Conservation (phyloP, 2,888 invertebrate species). For the Dasysyrphus tricinctus region DNA sequence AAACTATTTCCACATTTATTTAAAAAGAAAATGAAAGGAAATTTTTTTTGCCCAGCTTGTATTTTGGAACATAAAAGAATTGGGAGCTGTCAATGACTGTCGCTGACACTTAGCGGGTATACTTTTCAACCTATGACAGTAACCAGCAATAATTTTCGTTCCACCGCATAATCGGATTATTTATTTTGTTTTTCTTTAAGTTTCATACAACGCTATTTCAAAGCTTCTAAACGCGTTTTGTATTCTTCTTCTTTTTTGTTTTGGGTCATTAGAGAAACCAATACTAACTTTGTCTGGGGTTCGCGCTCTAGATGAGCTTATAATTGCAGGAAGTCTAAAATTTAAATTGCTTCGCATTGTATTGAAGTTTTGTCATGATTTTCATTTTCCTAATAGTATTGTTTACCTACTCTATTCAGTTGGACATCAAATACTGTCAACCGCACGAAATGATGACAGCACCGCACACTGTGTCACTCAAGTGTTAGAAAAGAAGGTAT, state of each 20-base stretch:
- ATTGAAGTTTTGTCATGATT: constrained; percentile 12
- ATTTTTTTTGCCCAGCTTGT: constrained; percentile 32
- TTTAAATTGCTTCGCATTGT: constrained; percentile 32
- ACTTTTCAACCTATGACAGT: constrained; percentile 38
- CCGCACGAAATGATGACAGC: constrained; percentile 39
- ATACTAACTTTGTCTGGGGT: not conserved
- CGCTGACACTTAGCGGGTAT: not conserved
- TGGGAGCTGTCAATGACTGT: constrained; percentile 20
- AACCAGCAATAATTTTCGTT: not conserved
- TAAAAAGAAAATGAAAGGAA: constrained; percentile 47
- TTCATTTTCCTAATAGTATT: not conserved
- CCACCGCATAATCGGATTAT: constrained; percentile 51
- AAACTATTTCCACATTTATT: constrained; percentile 2
- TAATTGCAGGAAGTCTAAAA: constrained; percentile 59
- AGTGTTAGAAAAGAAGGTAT: constrained; percentile 45
- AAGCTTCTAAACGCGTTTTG: constrained; percentile 3
- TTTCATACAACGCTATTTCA: not conserved
- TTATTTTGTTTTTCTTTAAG: constrained; percentile 14
- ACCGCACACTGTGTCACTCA: constrained; percentile 43
- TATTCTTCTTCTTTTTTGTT: constrained; percentile 2
- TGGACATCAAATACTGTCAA: constrained; percentile 50
- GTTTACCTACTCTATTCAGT: not conserved
- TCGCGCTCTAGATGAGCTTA: constrained; percentile 50
- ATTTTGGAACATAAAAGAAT: constrained; percentile 31
- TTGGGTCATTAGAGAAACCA: constrained; percentile 41